These are phyloP conservation scores for Sminthurides bifidus DNA, from an alignment of 1,140 invertebrate genomes.

Conservation along the genomic window DNA sequence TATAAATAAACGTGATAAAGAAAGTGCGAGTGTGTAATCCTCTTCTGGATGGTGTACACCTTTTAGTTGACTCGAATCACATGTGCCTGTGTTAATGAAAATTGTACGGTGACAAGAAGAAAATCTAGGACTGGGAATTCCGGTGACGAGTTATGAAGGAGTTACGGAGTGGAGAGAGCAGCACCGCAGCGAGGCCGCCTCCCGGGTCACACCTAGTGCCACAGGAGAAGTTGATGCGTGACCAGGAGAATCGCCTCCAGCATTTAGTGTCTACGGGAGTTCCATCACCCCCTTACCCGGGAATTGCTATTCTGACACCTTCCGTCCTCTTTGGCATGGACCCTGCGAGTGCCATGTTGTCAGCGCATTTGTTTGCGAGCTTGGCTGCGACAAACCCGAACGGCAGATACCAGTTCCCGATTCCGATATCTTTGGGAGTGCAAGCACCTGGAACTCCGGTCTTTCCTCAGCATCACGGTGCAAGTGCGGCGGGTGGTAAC, in stretches of 20 bases:
- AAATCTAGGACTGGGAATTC: too few relatives aligned
- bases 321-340: constrained; percentile 10
- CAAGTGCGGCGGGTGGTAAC: not conserved
- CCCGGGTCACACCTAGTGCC: constrained; percentile 5
- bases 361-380: constrained; percentile 23
- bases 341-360: constrained; percentile 16
- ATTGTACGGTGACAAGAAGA: too few relatives aligned
- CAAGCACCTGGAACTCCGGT: not conserved
- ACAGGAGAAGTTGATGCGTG: constrained; percentile 10
- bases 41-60: too few relatives aligned
- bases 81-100: too few relatives aligned
- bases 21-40: too few relatives aligned
- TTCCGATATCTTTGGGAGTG: constrained; percentile 19
- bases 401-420: constrained; percentile 24
- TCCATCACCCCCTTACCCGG: constrained; percentile 17
- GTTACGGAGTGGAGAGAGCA: constrained; percentile 14
- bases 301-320: constrained; percentile 14
- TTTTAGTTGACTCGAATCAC: too few relatives aligned
- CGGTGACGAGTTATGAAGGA: constrained; percentile 22
- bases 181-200: constrained; percentile 7
- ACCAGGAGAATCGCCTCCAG: constrained; percentile 22
- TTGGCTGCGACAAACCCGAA: constrained; percentile 20
- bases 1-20: too few relatives aligned
- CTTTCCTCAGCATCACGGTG: constrained; percentile 4
- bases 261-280: constrained; percentile 23